Percentiles rank a stretch among this genome's conserved stretches.
Evolutionary conservation across 2,113 vertebrate genomes (phyloP).

Genomic region (Epinephelus lanceolatus): DNA sequence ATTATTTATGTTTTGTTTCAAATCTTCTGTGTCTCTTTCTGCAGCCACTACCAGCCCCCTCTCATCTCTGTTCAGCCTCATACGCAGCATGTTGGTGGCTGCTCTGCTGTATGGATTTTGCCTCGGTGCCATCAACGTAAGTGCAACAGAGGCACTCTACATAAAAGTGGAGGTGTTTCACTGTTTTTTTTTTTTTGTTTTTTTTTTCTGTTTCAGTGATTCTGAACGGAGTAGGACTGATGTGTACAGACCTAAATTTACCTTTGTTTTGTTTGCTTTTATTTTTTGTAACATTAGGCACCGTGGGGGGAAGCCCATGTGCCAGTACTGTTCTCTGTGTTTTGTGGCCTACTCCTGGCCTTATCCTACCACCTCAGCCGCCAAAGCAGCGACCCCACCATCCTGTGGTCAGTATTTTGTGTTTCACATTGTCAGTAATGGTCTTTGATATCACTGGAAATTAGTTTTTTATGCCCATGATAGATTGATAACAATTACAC

Average conservation of each 20-base stretch:
- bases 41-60: conserved; percentile 92
- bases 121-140: conserved; percentile 91
- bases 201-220: background rate
- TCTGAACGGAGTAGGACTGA: background rate
- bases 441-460: background rate
- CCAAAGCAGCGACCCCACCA: conserved; percentile 92
- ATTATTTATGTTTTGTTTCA: background rate
- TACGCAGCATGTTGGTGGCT: conserved; percentile 89
- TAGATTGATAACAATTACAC: background rate
- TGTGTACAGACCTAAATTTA: background rate
- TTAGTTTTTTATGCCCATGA: background rate
- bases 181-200: too few relatives aligned
- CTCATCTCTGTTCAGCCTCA: conserved; percentile 90
- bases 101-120: conserved; percentile 92
- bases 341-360: conserved; percentile 91
- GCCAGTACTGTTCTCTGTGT: conserved; percentile 92
- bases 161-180: background rate
- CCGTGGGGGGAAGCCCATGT: conserved; percentile 93
- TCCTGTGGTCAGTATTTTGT: conserved; percentile 88
- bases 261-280: background rate
- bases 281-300: conserved; percentile 63
- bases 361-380: conserved; percentile 93
- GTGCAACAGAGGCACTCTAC: conserved; percentile 29
- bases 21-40: conserved; percentile 31
- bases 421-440: background rate